A percentile compares a stretch with the other conserved stretches of the same genome.
Evolutionary conservation across 35 echinoderm and acorn worm species (phyloP).

Genomic region (Acanthaster planci): DNA sequence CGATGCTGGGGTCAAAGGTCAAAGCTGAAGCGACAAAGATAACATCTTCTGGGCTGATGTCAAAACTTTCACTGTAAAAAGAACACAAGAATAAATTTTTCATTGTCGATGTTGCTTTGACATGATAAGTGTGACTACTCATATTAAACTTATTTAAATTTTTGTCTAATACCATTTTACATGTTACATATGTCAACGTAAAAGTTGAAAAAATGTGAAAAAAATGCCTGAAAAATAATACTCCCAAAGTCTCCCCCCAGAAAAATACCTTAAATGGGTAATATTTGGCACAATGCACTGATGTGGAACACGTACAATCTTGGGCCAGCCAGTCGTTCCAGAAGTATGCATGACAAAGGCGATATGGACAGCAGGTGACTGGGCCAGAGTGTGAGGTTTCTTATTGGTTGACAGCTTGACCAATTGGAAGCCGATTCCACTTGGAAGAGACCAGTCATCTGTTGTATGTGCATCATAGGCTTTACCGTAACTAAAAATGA

Average conservation of each 20-base stretch:
- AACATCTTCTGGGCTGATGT: conserved; percentile 64
- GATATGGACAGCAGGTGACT: conserved; percentile 2
- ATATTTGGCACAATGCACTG: conserved; percentile 91
- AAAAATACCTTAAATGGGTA: conserved; percentile 60
- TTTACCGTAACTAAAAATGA: neutral
- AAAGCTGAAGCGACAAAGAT: conserved; percentile 87
- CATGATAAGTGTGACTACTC: too few relatives aligned
- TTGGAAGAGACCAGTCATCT: neutral
- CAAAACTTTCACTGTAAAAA: conserved; percentile 54
- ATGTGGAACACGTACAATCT: conserved; percentile 86
- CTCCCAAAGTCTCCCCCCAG: neutral
- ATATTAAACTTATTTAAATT: too few relatives aligned
- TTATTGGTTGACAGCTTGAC: neutral
- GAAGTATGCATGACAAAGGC: conserved; percentile 95
- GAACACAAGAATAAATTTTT: conserved; percentile 4
- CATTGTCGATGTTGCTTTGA: too few relatives aligned
- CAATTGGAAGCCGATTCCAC: neutral
- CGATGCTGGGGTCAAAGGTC: conserved; percentile 90
- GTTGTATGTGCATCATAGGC: neutral
- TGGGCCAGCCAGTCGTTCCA: conserved; percentile 82
- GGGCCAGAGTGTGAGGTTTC: neutral
- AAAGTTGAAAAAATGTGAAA: neutral
- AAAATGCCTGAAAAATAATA: neutral
- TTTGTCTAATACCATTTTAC: too few relatives aligned
- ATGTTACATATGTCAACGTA: too few relatives aligned